Percentiles rank a stretch among this genome's conserved stretches.
phyloP scores from a whole-genome alignment of 2,888 invertebrate species.

The Dynastes hyllus region DNA sequence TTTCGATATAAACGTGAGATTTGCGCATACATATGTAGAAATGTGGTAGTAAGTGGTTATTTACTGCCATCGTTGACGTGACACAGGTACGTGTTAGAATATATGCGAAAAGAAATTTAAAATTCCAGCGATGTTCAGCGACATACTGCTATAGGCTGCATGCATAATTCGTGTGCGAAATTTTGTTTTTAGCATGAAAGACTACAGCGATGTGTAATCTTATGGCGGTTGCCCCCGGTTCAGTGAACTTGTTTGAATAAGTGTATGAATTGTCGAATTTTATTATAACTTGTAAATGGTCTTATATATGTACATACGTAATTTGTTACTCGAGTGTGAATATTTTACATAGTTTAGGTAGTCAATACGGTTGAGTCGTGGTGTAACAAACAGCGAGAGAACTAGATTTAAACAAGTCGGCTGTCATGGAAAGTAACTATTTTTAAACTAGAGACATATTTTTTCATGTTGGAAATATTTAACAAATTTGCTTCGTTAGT shows the following conservation, averaged over 20 bases:
- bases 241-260: conserved; percentile 22
- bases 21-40: background rate
- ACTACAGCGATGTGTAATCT: conserved; percentile 11
- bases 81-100: background rate
- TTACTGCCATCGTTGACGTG: background rate
- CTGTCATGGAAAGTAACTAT: too few relatives aligned
- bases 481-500: too few relatives aligned
- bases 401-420: too few relatives aligned
- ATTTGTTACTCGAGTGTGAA: background rate
- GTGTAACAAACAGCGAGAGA: too few relatives aligned
- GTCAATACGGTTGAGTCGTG: too few relatives aligned
- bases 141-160: conserved; percentile 18
- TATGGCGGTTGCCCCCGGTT: background rate
- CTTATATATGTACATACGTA: background rate
- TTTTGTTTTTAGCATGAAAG: conserved; percentile 38
- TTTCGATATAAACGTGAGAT: background rate
- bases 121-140: conserved; percentile 20
- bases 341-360: background rate
- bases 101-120: background rate
- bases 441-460: too few relatives aligned
- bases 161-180: conserved; percentile 42
- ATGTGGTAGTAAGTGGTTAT: background rate
- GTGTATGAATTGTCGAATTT: background rate
- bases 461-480: too few relatives aligned
- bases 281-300: background rate